Evolutionary conservation across 1,140 invertebrate genomes (phyloP).

Genomic region (Pinna nobilis): DNA sequence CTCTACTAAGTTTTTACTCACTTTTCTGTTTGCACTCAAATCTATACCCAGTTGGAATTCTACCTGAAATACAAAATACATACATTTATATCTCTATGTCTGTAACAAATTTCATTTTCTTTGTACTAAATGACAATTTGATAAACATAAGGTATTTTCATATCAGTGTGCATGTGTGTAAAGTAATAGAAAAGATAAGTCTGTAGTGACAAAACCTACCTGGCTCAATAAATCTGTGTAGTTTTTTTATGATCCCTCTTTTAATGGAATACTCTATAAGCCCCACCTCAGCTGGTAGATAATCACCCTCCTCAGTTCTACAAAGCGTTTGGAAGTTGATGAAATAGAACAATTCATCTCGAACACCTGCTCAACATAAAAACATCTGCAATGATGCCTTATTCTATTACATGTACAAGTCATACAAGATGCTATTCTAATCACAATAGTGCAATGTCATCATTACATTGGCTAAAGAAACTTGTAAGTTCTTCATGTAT

Average conservation of each 20-base stretch:
- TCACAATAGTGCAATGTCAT: no score
- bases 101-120: not conserved
- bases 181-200: no score
- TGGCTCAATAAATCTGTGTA: slow-evolving; percentile 69
- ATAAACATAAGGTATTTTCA: not conserved
- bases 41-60: slow-evolving; percentile 54
- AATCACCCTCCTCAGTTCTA: slow-evolving; percentile 65
- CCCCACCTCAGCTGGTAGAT: slow-evolving; percentile 66
- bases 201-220: slow-evolving; percentile 33
- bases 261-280: slow-evolving; percentile 64
- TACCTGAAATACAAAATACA: slow-evolving; percentile 30
- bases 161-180: no score
- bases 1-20: slow-evolving; percentile 52
- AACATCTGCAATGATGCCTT: not conserved
- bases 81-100: not conserved
- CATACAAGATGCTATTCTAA: not conserved
- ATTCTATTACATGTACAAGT: not conserved
- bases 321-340: slow-evolving; percentile 67
- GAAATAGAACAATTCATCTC: slow-evolving; percentile 62
- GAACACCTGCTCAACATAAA: slow-evolving; percentile 20
- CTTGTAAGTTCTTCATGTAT: no score
- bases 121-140: not conserved
- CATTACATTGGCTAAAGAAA: no score
- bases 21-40: slow-evolving; percentile 59
- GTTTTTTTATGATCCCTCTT: slow-evolving; percentile 61